Percentiles rank a stretch among this genome's conserved stretches.
Conservation (phyloP, 2,888 invertebrate species). For the Eurytoma californica region DNA sequence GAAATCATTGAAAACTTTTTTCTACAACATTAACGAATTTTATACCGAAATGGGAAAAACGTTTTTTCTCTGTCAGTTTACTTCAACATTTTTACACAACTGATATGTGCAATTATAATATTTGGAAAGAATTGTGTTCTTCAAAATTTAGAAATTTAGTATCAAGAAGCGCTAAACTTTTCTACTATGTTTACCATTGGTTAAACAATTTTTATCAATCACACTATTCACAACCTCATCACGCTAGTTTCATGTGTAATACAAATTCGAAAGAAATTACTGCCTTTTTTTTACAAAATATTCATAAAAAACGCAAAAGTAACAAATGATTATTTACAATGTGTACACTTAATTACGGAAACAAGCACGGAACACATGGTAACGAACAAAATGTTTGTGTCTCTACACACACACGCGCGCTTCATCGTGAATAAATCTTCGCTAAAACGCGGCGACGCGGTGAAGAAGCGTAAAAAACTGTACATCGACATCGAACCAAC, state of each 20-base stretch:
- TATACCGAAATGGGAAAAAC: too few relatives aligned
- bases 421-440: constrained; percentile 5
- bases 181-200: constrained; percentile 18
- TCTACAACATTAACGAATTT: too few relatives aligned
- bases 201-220: not conserved
- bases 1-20: too few relatives aligned
- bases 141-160: constrained; percentile 1
- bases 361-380: not conserved
- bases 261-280: not conserved
- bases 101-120: constrained; percentile 26
- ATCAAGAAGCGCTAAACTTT: constrained; percentile 23
- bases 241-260: not conserved
- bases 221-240: constrained; percentile 3
- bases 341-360: constrained; percentile 33
- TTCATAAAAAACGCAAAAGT: not conserved
- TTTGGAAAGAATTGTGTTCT: not conserved
- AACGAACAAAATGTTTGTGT: not conserved
- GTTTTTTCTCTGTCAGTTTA: not conserved
- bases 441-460: constrained; percentile 1
- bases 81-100: not conserved
- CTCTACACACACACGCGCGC: not conserved
- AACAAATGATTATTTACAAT: constrained; percentile 49
- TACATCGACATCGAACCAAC: constrained; percentile 20
- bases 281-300: not conserved
- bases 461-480: constrained; percentile 23